phyloP scores from a whole-genome alignment of 2,797 vertebrate species.

The Heliangelus exortis region DNA sequence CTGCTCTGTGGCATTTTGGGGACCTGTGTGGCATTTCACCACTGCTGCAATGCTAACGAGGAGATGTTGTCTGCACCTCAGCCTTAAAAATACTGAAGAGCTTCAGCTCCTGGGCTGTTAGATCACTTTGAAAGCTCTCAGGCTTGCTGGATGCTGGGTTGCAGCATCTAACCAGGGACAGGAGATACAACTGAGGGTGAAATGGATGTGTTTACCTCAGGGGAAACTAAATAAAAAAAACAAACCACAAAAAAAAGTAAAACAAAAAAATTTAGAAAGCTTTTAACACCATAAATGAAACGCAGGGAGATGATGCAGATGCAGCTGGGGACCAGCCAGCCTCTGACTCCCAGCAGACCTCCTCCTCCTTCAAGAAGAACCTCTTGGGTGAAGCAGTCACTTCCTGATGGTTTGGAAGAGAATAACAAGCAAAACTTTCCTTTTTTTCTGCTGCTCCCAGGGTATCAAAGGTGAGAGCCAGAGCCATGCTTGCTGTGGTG shows the following conservation, averaged over 20 bases:
- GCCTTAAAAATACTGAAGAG: not conserved
- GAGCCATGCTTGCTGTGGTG: not conserved
- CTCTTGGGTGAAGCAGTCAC: not conserved
- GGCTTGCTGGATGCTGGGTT: not conserved
- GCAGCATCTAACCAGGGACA: not conserved
- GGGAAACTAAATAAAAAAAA: not conserved
- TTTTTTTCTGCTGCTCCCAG: not conserved
- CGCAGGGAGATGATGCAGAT: not conserved
- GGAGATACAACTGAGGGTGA: conserved; percentile 45
- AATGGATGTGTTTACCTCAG: conserved; percentile 51
- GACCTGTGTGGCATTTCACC: not conserved
- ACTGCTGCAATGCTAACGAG: not conserved
- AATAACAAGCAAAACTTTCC: not conserved
- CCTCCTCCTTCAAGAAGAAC: not conserved
- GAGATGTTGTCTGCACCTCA: not conserved
- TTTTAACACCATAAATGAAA: conserved; percentile 46
- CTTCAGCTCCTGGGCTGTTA: not conserved
- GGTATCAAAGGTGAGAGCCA: accelerated
- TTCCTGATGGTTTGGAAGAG: not conserved
- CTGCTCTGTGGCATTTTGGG: not conserved
- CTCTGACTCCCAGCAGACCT: not conserved
- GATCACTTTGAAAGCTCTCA: not conserved
- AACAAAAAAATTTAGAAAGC: conserved; percentile 1
- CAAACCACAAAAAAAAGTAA: no score
- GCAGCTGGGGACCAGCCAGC: not conserved